phyloP scores from a whole-genome alignment of 2,797 vertebrate species.

The Corythornis leucogaster region DNA sequence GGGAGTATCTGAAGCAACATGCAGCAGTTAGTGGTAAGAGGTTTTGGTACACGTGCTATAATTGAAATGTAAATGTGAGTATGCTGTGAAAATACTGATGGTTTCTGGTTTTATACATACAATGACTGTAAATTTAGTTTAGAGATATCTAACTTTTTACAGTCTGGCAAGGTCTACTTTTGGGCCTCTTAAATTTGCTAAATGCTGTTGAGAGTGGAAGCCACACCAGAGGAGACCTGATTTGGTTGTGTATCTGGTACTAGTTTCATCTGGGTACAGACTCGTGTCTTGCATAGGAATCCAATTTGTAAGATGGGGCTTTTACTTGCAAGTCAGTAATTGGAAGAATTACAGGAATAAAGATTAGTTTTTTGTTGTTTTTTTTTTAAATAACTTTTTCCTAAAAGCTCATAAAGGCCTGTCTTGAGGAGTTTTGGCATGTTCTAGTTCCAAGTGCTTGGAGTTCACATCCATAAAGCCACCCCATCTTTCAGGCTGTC shows the following conservation, averaged over 20 bases:
- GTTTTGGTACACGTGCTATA: neutral
- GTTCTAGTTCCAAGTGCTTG: neutral
- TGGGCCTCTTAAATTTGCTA: neutral
- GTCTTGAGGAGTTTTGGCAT: neutral
- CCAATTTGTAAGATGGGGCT: neutral
- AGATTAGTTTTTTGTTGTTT: neutral
- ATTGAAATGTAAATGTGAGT: neutral
- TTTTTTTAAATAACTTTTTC: neutral
- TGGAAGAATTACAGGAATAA: neutral
- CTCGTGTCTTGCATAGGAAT: neutral
- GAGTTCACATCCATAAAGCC: neutral
- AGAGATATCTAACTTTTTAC: neutral
- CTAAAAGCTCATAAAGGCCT: neutral
- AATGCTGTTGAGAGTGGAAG: neutral
- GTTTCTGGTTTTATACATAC: neutral
- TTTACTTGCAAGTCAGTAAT: neutral
- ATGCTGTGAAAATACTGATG: neutral
- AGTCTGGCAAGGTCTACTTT: neutral
- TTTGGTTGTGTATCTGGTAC: neutral
- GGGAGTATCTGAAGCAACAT: slow-evolving; percentile 98
- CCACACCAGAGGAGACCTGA: neutral
- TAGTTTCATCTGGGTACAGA: neutral
- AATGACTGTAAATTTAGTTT: neutral
- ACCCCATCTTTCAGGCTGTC: neutral
- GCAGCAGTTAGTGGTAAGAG: slow-evolving; percentile 94